These are phyloP conservation scores for Eubasilissa splendida DNA, from an alignment of 2,888 invertebrate species.

Conservation along the genomic window DNA sequence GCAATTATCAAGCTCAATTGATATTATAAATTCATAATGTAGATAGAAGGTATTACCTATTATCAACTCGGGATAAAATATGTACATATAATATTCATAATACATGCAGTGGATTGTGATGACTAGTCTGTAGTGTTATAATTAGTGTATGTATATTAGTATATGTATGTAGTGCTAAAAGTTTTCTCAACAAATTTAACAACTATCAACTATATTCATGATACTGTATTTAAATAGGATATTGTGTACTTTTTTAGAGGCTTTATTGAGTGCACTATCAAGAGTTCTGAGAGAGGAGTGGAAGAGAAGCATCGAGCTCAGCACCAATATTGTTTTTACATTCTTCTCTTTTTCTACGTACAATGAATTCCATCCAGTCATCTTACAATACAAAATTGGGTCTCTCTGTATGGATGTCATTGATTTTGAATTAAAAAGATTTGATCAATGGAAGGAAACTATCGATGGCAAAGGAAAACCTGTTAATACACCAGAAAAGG, in stretches of 20 bases:
- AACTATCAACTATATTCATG: neutral
- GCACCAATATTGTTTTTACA: constrained; percentile 96
- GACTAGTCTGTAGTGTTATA: neutral
- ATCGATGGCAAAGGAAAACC: constrained; percentile 71
- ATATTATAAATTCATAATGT: no score
- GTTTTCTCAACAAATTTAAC: no score
- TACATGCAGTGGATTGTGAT: no score
- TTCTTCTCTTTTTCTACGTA: constrained; percentile 98
- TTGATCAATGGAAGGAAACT: constrained; percentile 91
- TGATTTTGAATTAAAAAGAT: constrained; percentile 93
- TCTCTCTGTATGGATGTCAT: constrained; percentile 97
- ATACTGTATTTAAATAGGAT: neutral
- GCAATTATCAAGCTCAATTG: no score
- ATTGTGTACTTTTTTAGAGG: constrained; percentile 76
- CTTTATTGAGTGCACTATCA: constrained; percentile 94
- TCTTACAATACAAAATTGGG: constrained; percentile 97
- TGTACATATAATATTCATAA: no score
- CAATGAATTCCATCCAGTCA: constrained; percentile 93
- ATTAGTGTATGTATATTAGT: no score
- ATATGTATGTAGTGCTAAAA: no score
- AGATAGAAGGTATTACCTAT: no score
- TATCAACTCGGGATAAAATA: no score
- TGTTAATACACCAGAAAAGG: constrained; percentile 68
- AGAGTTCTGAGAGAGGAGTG: constrained; percentile 97
- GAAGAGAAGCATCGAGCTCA: constrained; percentile 95